phyloP scores from a whole-genome alignment of 2,113 vertebrate genomes.

The Crotophaga sulcirostris region DNA sequence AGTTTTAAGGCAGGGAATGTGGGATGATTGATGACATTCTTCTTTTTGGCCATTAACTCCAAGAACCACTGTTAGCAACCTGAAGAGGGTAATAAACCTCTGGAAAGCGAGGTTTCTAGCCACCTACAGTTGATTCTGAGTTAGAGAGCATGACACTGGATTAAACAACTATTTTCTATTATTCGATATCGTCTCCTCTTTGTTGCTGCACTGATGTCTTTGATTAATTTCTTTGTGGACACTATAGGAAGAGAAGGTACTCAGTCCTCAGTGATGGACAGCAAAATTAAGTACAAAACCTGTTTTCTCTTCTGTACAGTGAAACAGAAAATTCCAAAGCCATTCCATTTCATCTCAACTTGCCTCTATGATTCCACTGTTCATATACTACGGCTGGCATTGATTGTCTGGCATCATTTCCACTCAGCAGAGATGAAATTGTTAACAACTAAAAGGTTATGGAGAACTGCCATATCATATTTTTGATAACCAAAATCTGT shows the following conservation, averaged over 20 bases:
- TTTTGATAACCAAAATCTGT: not conserved
- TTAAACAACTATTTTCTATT: not conserved
- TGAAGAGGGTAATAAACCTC: not conserved
- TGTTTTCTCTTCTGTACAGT: not conserved
- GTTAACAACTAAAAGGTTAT: not conserved
- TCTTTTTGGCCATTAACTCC: not conserved
- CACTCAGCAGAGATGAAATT: not conserved
- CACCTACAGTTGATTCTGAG: not conserved
- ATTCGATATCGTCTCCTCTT: not conserved
- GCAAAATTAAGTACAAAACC: not conserved
- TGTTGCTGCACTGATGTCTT: not conserved
- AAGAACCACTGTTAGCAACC: not conserved
- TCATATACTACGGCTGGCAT: not conserved
- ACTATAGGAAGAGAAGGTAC: not conserved
- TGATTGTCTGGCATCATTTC: not conserved
- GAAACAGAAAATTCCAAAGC: not conserved
- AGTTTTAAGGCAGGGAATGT: not conserved
- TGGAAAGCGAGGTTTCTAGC: not conserved
- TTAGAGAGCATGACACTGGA: not conserved
- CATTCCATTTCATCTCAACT: not conserved
- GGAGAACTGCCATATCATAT: not conserved
- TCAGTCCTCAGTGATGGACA: not conserved
- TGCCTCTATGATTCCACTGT: not conserved
- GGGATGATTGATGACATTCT: conserved; percentile 17
- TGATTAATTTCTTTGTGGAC: not conserved